These are phyloP conservation scores for Caenorhabditis angaria DNA, from an alignment of 2,888 invertebrate species.

Conservation along the genomic window DNA sequence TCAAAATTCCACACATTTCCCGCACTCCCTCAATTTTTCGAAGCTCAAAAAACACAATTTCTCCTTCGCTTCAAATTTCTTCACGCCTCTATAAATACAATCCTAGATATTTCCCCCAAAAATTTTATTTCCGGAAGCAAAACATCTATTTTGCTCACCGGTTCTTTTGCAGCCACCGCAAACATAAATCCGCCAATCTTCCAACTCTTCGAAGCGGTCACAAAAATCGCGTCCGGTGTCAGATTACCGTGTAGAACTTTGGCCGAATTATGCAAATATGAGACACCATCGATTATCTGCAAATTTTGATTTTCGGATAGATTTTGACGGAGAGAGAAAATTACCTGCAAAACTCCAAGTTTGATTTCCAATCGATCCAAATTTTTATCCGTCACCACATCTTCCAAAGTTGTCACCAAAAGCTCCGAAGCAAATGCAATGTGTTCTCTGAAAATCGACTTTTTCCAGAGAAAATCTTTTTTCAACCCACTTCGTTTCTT, in stretches of 20 bases:
- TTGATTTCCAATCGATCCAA: constrained; percentile 69
- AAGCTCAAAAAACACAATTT: too few species aligned
- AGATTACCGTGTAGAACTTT: constrained; percentile 92
- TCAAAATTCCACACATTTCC: too few species aligned
- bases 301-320: not conserved
- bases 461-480: not conserved
- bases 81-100: not conserved
- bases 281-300: constrained; percentile 85
- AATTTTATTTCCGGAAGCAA: not conserved
- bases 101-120: not conserved
- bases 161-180: constrained; percentile 73
- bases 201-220: constrained; percentile 93
- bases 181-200: constrained; percentile 94
- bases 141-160: constrained; percentile 49
- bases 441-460: constrained; percentile 36
- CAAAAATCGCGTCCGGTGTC: constrained; percentile 88
- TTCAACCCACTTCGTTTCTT: constrained; percentile 62
- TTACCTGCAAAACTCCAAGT: constrained; percentile 66
- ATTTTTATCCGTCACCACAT: constrained; percentile 51
- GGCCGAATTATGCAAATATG: constrained; percentile 88
- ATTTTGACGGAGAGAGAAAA: not conserved
- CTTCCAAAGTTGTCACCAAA: constrained; percentile 56
- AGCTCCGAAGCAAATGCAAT: constrained; percentile 55
- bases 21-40: too few species aligned
- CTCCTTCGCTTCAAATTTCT: too few species aligned